Evolutionary conservation across 2,888 invertebrate genomes (phyloP), one percentile per base, ranked within the genome.

Genomic region (Orthosia gracilis): DNA sequence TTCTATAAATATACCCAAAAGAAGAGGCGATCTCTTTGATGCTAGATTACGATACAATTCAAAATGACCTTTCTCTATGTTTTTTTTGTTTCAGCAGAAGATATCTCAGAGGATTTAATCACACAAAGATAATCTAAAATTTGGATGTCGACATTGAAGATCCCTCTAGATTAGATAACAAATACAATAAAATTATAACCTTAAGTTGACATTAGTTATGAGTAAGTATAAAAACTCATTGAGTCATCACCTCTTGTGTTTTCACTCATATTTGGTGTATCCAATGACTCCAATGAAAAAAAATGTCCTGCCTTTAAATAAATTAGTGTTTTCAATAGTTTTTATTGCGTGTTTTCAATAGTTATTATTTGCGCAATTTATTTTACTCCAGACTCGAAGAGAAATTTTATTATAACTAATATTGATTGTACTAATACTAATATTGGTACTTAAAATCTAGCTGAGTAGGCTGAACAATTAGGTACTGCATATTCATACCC

Each of bases 391-490:
- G 11, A 26, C 15, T 23, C 17, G 13, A 5, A 23, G 7, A 13
- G 17, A 58, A 72, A 26, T 17, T 50, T 21, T 49, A 72, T 50
- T 45, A 50, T 26, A 58, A 73, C 72, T 52, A 61, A 72, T 72
- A 74, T 73, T 71, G 71, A 58, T 17, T 71, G n/a, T 71, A 31
- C 45, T 74, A 21, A 52, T 72, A 72, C 9, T 40, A 40, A 52
- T 73, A 52, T 54, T 47, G 2, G 54, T 31, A 23, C 18, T 47
- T 54, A 31, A 21, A 54, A 73, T 47, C 21, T 40, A 13, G 47
- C 52, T 15, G 61, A 75, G 31, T 17, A 55, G 64, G 3, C 55
- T 4, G 13, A 40, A 73, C 55, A 57, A 50, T 76, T 57, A 76
- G 15, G n/a, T 5, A 23, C 45, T 76, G 21, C 49, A 76, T 64